Percentiles rank a stretch among this genome's conserved stretches.
Conservation (phyloP, 2,113 vertebrate species). For the Dasyurus viverrinus region DNA sequence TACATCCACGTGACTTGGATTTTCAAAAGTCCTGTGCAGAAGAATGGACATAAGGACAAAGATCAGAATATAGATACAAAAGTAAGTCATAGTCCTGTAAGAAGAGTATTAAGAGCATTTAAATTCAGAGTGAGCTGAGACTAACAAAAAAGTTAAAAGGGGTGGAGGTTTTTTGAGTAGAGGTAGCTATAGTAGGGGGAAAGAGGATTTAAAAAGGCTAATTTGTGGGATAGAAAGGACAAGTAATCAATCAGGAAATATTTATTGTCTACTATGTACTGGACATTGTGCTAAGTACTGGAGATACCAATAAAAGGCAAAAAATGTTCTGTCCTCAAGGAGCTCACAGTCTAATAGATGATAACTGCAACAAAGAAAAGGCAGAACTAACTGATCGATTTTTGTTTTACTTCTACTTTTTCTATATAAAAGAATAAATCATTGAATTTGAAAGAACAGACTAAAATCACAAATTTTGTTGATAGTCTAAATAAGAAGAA, state of each 20-base stretch:
- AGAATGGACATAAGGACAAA: background rate
- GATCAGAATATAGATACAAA: background rate
- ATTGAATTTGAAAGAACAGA: background rate
- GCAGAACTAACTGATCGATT: background rate
- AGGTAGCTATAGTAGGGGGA: background rate
- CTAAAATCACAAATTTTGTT: background rate
- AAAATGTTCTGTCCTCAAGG: background rate
- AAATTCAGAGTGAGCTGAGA: background rate
- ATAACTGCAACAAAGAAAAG: background rate
- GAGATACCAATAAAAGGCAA: background rate
- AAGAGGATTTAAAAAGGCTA: background rate
- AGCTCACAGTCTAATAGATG: background rate
- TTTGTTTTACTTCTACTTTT: background rate
- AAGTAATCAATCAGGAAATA: background rate
- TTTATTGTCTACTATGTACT: background rate
- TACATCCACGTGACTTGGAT: background rate
- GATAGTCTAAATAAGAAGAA: background rate
- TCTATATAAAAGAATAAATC: background rate
- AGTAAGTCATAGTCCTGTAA: background rate
- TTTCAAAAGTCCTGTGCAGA: background rate
- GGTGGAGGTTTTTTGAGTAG: background rate
- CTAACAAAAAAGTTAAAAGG: background rate
- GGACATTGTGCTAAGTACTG: background rate
- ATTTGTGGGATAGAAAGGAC: background rate
- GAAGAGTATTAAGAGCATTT: background rate